A percentile compares a stretch with the other conserved stretches of the same genome.
These are phyloP conservation scores for Cancer borealis DNA, from an alignment of 2,888 invertebrate genomes.

Conservation along the genomic window DNA sequence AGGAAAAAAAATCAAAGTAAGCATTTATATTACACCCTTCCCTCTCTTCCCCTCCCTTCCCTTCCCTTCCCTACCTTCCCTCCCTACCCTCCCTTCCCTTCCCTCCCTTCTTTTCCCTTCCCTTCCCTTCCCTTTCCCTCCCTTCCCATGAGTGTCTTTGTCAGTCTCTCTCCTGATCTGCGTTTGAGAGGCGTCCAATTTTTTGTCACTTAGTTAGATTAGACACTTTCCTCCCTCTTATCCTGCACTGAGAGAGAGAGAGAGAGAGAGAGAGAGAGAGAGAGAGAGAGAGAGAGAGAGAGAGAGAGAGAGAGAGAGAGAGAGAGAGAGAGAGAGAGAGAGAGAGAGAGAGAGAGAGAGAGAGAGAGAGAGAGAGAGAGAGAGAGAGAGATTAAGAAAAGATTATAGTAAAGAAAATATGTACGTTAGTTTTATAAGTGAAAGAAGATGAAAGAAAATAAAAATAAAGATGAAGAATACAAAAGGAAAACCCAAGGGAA, in stretches of 20 bases:
- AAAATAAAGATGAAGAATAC: no score
- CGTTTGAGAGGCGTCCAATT: slow-evolving; percentile 56
- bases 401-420: no score
- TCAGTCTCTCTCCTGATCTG: slow-evolving; percentile 29
- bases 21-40: not conserved
- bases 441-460: no score
- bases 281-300: not conserved
- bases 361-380: not conserved
- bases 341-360: not conserved
- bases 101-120: not conserved
- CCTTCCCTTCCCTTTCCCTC: not conserved
- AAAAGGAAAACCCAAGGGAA: no score
- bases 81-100: not conserved
- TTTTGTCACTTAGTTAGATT: slow-evolving; percentile 67
- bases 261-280: slow-evolving; percentile 7
- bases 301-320: not conserved
- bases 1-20: not conserved
- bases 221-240: slow-evolving; percentile 33
- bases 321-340: not conserved
- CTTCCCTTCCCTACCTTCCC: no score
- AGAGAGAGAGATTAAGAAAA: not conserved
- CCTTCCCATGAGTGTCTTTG: not conserved
- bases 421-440: no score
- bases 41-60: no score
- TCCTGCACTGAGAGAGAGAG: not conserved